Percentiles rank a stretch among this genome's conserved stretches.
phyloP scores from a whole-genome alignment of 1,140 invertebrate genomes.

The Hypsibius dujardini region DNA sequence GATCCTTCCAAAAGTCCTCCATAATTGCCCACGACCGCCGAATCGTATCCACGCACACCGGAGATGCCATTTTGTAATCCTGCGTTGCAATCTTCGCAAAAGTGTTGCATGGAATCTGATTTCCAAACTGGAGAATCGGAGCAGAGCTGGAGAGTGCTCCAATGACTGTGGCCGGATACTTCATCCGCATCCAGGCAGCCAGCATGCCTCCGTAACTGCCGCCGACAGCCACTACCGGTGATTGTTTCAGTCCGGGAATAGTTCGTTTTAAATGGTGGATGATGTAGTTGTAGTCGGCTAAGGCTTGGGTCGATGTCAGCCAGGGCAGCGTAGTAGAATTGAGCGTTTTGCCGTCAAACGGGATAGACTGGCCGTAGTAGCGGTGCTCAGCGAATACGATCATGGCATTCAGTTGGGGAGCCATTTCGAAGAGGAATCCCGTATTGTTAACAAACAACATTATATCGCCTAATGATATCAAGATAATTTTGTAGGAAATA shows the following conservation, averaged over 20 bases:
- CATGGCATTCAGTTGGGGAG: slow-evolving; percentile 54
- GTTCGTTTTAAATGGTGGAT: slow-evolving; percentile 45
- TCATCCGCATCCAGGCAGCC: slow-evolving; percentile 80
- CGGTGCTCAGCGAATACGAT: slow-evolving; percentile 87
- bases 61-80: slow-evolving; percentile 45
- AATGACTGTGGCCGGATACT: slow-evolving; percentile 72
- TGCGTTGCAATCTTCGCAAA: slow-evolving; percentile 60
- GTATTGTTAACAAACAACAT: slow-evolving; percentile 77
- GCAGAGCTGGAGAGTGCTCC: slow-evolving; percentile 84
- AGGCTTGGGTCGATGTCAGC: slow-evolving; percentile 70
- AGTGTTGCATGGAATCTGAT: slow-evolving; percentile 55
- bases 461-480: slow-evolving; percentile 45
- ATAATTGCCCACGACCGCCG: slow-evolving; percentile 57
- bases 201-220: slow-evolving; percentile 60
- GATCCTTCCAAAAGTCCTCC: slow-evolving; percentile 37
- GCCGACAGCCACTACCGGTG: slow-evolving; percentile 70
- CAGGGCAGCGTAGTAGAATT: slow-evolving; percentile 45
- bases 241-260: slow-evolving; percentile 32
- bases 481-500: neutral
- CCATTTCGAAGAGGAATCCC: slow-evolving; percentile 84
- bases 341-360: slow-evolving; percentile 42
- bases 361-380: slow-evolving; percentile 77
- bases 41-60: slow-evolving; percentile 53
- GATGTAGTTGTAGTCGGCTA: slow-evolving; percentile 80
- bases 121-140: slow-evolving; percentile 72